A percentile compares a stretch with the other conserved stretches of the same genome.
phyloP scores from a whole-genome alignment of 1,140 invertebrate species.

The Drosophila pandora region DNA sequence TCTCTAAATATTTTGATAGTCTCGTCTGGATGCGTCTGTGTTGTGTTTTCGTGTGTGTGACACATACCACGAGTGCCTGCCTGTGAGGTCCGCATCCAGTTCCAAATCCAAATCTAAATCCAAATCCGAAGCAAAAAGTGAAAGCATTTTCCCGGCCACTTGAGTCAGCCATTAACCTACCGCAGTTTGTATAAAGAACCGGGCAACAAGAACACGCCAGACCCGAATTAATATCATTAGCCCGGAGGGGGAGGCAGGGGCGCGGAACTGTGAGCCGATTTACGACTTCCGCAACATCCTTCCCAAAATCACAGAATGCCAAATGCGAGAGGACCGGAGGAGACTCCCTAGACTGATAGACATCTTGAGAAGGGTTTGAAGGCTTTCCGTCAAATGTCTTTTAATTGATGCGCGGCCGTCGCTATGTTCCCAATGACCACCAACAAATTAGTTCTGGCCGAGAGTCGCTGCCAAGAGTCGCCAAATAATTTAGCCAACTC shows the following conservation, averaged over 20 bases:
- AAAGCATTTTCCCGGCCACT: constrained; percentile 69
- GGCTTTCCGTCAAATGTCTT: constrained; percentile 75
- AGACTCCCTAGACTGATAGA: constrained; percentile 63
- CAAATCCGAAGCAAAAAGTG: constrained; percentile 43
- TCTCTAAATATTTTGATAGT: constrained; percentile 80
- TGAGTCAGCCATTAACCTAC: constrained; percentile 74
- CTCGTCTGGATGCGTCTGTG: constrained; percentile 45
- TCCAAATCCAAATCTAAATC: constrained; percentile 9
- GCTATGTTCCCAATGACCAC: constrained; percentile 14
- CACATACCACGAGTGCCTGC: constrained; percentile 58
- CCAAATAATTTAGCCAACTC: constrained; percentile 69
- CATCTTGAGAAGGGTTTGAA: constrained; percentile 78
- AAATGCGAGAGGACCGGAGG: constrained; percentile 19
- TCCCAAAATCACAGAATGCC: constrained; percentile 32
- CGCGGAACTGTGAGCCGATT: constrained; percentile 67
- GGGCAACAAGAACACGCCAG: constrained; percentile 20
- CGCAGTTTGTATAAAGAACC: constrained; percentile 73
- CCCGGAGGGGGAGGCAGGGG: background rate
- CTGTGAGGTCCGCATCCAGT: constrained; percentile 63
- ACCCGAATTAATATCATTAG: constrained; percentile 71
- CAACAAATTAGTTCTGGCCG: constrained; percentile 66
- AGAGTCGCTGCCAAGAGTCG: constrained; percentile 45
- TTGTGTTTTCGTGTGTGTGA: constrained; percentile 48
- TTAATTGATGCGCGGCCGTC: constrained; percentile 65
- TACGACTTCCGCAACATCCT: constrained; percentile 76